phyloP scores from a whole-genome alignment of 2,797 vertebrate species.

The Liparis tanakae region DNA sequence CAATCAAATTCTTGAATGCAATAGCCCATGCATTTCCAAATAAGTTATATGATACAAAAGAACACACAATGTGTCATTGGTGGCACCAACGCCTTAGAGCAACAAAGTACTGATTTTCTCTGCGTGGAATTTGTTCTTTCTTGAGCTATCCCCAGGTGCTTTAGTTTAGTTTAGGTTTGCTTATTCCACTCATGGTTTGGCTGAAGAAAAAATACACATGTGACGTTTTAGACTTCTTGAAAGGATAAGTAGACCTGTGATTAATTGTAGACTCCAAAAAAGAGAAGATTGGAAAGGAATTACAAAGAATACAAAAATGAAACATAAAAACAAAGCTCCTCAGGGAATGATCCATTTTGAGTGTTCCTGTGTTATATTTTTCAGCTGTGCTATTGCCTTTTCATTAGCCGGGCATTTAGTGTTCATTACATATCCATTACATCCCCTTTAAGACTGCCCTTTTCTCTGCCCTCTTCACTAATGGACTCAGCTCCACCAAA shows the following conservation, averaged over 20 bases:
- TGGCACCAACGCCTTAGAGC: not conserved
- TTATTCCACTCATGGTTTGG: not conserved
- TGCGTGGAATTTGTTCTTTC: not conserved
- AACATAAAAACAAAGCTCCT: conserved; percentile 21
- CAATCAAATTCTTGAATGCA: not conserved
- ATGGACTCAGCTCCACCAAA: conserved; percentile 62
- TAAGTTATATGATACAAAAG: not conserved
- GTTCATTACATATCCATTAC: conserved; percentile 73
- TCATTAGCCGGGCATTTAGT: conserved; percentile 68
- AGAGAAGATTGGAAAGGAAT: not conserved
- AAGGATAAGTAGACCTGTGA: not conserved
- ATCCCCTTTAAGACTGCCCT: conserved; percentile 64
- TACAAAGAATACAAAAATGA: conserved; percentile 8
- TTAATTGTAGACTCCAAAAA: not conserved
- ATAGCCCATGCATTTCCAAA: not conserved
- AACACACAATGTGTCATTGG: not conserved
- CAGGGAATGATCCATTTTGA: conserved; percentile 41
- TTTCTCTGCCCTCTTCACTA: conserved; percentile 57
- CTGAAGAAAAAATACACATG: not conserved
- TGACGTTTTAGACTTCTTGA: not conserved
- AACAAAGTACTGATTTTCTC: not conserved
- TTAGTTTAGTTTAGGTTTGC: not conserved
- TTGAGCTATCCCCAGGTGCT: not conserved
- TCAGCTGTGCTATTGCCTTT: conserved; percentile 66
- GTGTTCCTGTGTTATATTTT: conserved; percentile 51